Base-by-base conservation (phyloP, 2,888 invertebrate species). In the Spilarctia lutea region DNA sequence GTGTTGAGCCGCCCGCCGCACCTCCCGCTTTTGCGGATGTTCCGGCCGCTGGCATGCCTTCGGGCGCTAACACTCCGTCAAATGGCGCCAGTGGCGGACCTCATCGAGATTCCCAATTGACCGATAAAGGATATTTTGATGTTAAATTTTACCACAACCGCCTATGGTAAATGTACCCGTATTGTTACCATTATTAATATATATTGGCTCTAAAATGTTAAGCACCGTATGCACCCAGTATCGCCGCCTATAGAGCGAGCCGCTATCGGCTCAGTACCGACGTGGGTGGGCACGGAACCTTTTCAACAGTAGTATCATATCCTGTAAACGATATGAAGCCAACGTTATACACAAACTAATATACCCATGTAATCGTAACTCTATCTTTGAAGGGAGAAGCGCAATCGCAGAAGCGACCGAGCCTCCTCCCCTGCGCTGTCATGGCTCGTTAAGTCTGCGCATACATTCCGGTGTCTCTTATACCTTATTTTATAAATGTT, bases 141-240 rank as follows among this genome's bases (percentile, higher is more conserved):
- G 96, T 98, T 66, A 98, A 98, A 89, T 98, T 97, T 92, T 97
- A 97, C 91, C 98, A 98, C 92, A 97, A 97, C 86, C 97, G 97
- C 85, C 95, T 98, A 85, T 98, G 98, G 98, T 98, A 97, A 78
- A 77, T 24, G 24, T 66, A n/a, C n/a, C n/a, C n/a, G n/a, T n/a
- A 11, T 16, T 68, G n/a, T 66, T 20, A 68, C 42, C 27, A 11
- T 65, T 68, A n/a, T 33, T 11, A 30, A 66, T 66, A 67, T 68
- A 27, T 27, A 27, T 68, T 45, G 63, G 45, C 27, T 67, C 33
- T 24, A 18, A 56, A 27, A 30, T 24, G 2, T 7, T 35, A 56
- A 56, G 42, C 18, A 67, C 48, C 48, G 71, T n/a, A 35, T 16
- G 65, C 65, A 27, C 63, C 27, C 30, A 13, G 33, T 27, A 45